Conservation (phyloP, 1,140 invertebrate genomes). For the Pseudomyrmex dendroicus region DNA sequence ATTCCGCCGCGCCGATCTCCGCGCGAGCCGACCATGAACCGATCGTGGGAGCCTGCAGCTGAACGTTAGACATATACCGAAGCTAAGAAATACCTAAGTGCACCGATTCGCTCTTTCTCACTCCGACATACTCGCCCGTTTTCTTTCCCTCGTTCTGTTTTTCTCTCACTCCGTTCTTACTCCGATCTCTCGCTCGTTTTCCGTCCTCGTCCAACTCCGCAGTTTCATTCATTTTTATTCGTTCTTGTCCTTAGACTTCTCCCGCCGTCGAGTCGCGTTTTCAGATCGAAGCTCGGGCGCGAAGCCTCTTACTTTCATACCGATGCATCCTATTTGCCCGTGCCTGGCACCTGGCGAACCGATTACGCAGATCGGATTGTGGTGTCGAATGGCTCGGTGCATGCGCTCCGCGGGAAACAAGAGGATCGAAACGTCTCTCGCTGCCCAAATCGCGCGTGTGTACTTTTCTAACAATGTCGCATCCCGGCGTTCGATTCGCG, state of each 20-base stretch:
- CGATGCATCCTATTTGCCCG: conserved; percentile 33
- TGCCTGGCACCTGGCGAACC: conserved; percentile 56
- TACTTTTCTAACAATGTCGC: background rate
- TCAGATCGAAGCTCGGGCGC: conserved; percentile 40
- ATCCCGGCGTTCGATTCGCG: background rate
- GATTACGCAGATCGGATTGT: conserved; percentile 55
- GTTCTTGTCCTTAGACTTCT: conserved; percentile 10
- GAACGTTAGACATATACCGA: conserved; percentile 68
- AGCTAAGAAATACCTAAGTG: conserved; percentile 72
- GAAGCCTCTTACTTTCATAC: conserved; percentile 60
- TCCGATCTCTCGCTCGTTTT: background rate
- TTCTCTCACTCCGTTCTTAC: conserved; percentile 25
- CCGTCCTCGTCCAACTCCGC: conserved; percentile 16
- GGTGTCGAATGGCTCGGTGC: conserved; percentile 17
- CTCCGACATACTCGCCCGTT: conserved; percentile 1
- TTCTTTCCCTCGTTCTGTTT: conserved; percentile 18
- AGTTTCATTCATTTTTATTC: conserved; percentile 40
- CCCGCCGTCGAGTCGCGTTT: conserved; percentile 44
- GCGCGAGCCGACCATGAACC: conserved; percentile 78
- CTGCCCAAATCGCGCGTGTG: background rate
- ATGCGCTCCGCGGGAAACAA: conserved; percentile 9
- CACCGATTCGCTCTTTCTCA: conserved; percentile 13
- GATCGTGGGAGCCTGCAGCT: conserved; percentile 79
- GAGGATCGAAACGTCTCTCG: background rate
- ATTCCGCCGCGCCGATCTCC: conserved; percentile 60